Base-by-base conservation (phyloP, 2,797 vertebrate species). In the Tragelaphus eurycerus region DNA sequence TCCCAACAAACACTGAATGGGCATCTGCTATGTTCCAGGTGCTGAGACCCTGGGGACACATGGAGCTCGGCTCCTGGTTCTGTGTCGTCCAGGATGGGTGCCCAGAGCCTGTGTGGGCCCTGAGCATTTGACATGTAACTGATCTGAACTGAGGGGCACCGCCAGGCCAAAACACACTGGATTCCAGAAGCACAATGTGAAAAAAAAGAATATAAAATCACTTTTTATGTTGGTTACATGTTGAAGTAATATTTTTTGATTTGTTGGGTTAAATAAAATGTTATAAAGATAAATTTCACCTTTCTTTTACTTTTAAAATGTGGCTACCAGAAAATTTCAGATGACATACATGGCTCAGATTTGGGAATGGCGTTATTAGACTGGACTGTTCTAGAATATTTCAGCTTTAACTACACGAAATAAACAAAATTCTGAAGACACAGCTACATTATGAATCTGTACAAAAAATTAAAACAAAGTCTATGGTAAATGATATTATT, bases 281-380 rank as follows among this genome's bases (percentile, higher is more conserved):
- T 19, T n/a, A 31, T 21, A 93, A 59, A 89, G 78, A 90, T 27
- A 60, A 57, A 57, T 43, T 84, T 43, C 34, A 57, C 14, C n/a
- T 85, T 59, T 92, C 67, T 78, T 92, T 96, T 82, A 95, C 16
- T 90, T 57, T 67, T 57, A 50, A 85, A 96, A 54, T 15, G 7
- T 14, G n/a, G 60, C 59, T 87, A 48, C 55, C 34, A 86, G 23
- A 48, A 88, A 78, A 91, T 74, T 76, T n/a, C 79, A 79, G 50
- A 54, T 55, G n/a, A 85, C 3, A 31, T 3, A 31, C 14, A 19
- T 14, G 52, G 62, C 9, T 95, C 46, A 25, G 31, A 76, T 84
- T 50, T 57, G 46, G 50, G 14, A 34, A 76, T 10, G 3, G 2
- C 15, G 15, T 62, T 55, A 71, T 2, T 67, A 46, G 23, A 57